These are phyloP conservation scores for Ptilorrhoa leucosticta DNA, from an alignment of 2,113 vertebrate genomes.

Conservation along the genomic window DNA sequence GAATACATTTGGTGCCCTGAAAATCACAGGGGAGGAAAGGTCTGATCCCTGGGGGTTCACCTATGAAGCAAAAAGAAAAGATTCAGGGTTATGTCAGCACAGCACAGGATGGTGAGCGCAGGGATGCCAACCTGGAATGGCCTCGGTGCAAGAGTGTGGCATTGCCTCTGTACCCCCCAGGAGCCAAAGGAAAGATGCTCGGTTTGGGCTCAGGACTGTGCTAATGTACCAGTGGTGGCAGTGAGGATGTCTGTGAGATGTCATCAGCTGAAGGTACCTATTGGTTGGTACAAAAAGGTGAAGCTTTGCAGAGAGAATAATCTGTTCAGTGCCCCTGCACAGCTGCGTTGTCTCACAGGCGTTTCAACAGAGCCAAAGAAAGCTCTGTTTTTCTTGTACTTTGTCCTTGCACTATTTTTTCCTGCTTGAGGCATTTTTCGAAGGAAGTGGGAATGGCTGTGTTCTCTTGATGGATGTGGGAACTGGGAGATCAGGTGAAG, in stretches of 20 bases:
- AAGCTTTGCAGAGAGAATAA: not conserved
- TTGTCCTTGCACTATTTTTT: not conserved
- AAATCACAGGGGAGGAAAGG: not conserved
- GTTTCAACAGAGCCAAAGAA: not conserved
- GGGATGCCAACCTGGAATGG: not conserved
- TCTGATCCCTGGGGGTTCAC: not conserved
- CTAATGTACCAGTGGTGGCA: too few relatives aligned
- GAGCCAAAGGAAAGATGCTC: not conserved
- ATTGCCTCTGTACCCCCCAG: fast-evolving
- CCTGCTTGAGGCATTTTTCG: constrained; percentile 9
- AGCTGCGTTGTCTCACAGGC: not conserved
- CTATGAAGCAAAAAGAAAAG: not conserved
- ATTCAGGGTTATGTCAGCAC: not conserved
- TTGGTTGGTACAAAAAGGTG: not conserved
- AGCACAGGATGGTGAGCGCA: not conserved
- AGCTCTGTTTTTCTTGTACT: not conserved
- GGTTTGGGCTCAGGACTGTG: not conserved
- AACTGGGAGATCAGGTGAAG: constrained; percentile 11
- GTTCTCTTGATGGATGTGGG: not conserved
- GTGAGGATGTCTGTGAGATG: not conserved
- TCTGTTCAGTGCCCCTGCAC: not conserved
- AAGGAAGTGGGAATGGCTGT: not conserved
- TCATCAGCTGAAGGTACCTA: not conserved
- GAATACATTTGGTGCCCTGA: not conserved
- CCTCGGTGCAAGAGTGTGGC: fast-evolving